Evolutionary conservation across 2,113 vertebrate species (phyloP), one percentile per base, ranked within the genome.

Genomic region (Spheniscus mendiculus): DNA sequence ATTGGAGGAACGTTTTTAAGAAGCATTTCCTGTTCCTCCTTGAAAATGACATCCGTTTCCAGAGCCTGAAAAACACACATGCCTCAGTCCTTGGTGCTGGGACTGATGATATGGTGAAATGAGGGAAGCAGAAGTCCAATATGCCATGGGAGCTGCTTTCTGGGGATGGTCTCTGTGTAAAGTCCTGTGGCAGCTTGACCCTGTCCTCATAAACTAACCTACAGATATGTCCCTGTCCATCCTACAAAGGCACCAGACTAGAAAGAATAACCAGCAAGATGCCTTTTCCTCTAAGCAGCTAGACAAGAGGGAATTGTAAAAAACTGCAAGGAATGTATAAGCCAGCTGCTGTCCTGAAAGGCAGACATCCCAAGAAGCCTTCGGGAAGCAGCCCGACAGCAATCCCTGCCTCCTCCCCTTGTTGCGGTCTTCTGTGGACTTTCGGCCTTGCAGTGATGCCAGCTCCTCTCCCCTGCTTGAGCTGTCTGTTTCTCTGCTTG

Each of bases 361-460:
- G 40, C 71, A 80, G 44, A 67, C 13, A 42, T 77, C 80, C 71
- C 40, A 32, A 67, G 56, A 65, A 80, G 40, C 61, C 66, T 56
- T 67, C 1, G 3, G n/a, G 72, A 53, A 79, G 79, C 38, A 72
- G 32, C 32, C 38, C 0, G 0, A 27, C 22, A 81, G 34, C 10
- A 67, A 89, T 82, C 53, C 52, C 65, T 47, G 40, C 49, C 65
- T 84, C 40, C 8, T 61, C 14, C 17, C 27, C 22, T 38, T 52
- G 27, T 11, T 1, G 0, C 0, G 0, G 9, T 62, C n/a, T 76
- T 32, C n/a, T 72, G 9, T n/a, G 56, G 50, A 15, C 15, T 29
- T 45, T 70, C 5, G 3, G 23, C 56, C 50, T 52, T 45, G 29
- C 38, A 71, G 30, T 16, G 8, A 15, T 50, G 1, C 5, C 5